Evolutionary conservation across 1,140 invertebrate genomes (phyloP).

Genomic region (Brachionus rubens): DNA sequence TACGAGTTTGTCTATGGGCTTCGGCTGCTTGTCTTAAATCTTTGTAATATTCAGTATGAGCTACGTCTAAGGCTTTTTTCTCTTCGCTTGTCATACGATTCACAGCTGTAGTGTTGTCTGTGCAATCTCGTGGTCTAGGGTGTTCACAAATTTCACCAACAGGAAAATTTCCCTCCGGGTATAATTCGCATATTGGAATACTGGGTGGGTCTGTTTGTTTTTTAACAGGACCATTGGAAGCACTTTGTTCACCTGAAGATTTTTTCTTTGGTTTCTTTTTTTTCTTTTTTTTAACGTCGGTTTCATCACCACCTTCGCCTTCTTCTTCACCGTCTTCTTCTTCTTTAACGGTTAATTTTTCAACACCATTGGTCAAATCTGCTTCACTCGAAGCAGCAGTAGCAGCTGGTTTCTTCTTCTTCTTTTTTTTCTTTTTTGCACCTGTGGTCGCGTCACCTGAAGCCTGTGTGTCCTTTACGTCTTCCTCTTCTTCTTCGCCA

Average conservation of each 20-base stretch:
- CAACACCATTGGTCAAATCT: conserved; percentile 46
- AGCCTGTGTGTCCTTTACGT: conserved; percentile 50
- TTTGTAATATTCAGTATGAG: conserved; percentile 77
- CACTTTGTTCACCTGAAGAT: conserved; percentile 51
- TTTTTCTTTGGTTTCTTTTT: conserved; percentile 51
- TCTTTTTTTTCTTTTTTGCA: conserved; percentile 60
- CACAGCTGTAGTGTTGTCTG: conserved; percentile 67
- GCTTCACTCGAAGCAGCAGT: neutral
- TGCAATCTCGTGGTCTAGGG: conserved; percentile 55
- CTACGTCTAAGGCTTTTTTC: conserved; percentile 68
- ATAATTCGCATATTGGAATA: conserved; percentile 79
- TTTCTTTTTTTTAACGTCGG: conserved; percentile 48
- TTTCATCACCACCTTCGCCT: conserved; percentile 12
- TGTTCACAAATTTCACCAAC: conserved; percentile 62
- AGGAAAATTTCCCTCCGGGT: conserved; percentile 70
- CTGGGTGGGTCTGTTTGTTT: conserved; percentile 78
- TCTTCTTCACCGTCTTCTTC: conserved; percentile 49
- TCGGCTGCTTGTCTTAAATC: conserved; percentile 92
- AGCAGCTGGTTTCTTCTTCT: conserved; percentile 60
- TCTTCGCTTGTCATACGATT: conserved; percentile 85
- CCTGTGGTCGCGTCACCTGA: conserved; percentile 54
- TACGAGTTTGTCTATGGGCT: conserved; percentile 88
- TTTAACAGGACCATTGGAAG: conserved; percentile 49
- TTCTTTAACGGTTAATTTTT: conserved; percentile 49
- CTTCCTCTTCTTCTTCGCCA: conserved; percentile 51